These are phyloP conservation scores for Rhinophrynus dorsalis DNA, from an alignment of 2,797 vertebrate genomes.

Conservation along the genomic window DNA sequence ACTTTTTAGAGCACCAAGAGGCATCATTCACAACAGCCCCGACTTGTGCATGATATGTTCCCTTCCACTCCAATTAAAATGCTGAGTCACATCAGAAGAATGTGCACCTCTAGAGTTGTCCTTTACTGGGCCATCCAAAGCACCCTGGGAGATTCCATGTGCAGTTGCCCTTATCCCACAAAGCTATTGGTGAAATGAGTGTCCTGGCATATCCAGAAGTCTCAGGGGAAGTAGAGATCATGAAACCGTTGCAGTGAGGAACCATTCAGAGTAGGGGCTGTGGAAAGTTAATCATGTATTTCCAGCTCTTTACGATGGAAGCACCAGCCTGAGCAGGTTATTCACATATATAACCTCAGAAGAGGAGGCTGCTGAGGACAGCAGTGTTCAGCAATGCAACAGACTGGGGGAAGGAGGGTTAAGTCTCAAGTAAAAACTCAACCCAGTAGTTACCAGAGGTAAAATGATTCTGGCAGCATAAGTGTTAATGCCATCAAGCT, in stretches of 20 bases:
- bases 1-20: too few species aligned
- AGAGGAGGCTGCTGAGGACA: background rate
- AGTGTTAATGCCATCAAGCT: constrained; percentile 13
- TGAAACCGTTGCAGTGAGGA: background rate
- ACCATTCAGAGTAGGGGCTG: too few species aligned
- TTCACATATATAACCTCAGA: background rate
- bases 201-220: background rate
- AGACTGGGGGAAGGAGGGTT: background rate
- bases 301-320: background rate
- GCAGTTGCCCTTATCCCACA: too few species aligned
- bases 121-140: too few species aligned
- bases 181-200: background rate
- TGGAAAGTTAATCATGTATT: background rate
- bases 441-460: background rate
- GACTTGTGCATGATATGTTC: too few species aligned
- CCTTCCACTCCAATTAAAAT: too few species aligned
- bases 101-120: too few species aligned
- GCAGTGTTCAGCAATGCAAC: constrained; percentile 1
- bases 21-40: too few species aligned
- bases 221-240: background rate
- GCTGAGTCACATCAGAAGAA: too few species aligned
- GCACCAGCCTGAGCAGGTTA: background rate
- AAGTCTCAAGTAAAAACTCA: background rate
- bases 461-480: constrained; percentile 15
- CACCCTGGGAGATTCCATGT: too few species aligned